Base-by-base conservation (phyloP, 2,113 vertebrate genomes). In the Halichoerus grypus region DNA sequence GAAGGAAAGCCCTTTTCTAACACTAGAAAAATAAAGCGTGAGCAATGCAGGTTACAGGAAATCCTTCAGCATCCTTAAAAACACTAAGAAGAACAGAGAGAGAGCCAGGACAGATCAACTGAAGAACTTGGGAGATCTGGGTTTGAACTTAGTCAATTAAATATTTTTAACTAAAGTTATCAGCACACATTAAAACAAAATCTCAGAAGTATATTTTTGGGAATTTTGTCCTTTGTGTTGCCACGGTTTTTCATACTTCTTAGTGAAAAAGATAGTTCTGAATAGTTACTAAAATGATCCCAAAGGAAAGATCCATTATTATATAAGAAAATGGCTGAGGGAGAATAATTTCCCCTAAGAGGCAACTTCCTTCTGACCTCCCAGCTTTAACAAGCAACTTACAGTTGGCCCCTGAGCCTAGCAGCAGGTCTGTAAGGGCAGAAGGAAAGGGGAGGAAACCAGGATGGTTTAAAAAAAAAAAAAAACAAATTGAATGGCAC, bases 151-250 rank as follows among this genome's bases (percentile, higher is more conserved):
- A 55, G 79, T 0, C 83, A 14, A 69, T 33, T 71, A 49, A 80
- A 67, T 24, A 89, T 65, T 88, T 84, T 87, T 96, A 57, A 89
- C 96, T 84, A 71, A 69, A 59, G 61, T 95, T 77, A 95, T 21
- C 65, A 63, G 51, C 26, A 87, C 18, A 90, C 26, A 72, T 28
- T 49, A 87, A 72, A 79, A 86, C 82, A 89, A 74, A 95, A 93
- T 36, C n/a, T 81, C 85, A 91, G 14, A 85, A 67, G 51, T 86
- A 42, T 0, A 55, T 12, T 49, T 89, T 82, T 81, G 82, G 39
- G 53, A 88, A 95, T 92, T 86, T 91, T 87, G n/a, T 39, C 42
- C 71, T 88, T 95, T 91, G 39, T 59, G 42, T 93, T 97, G 63
- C 49, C 49, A 88, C 19, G 24, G 2, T 36, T 93, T 96, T 59